These are phyloP conservation scores for Platorchestia sp. DNA, from an alignment of 1,140 invertebrate genomes.

Conservation along the genomic window DNA sequence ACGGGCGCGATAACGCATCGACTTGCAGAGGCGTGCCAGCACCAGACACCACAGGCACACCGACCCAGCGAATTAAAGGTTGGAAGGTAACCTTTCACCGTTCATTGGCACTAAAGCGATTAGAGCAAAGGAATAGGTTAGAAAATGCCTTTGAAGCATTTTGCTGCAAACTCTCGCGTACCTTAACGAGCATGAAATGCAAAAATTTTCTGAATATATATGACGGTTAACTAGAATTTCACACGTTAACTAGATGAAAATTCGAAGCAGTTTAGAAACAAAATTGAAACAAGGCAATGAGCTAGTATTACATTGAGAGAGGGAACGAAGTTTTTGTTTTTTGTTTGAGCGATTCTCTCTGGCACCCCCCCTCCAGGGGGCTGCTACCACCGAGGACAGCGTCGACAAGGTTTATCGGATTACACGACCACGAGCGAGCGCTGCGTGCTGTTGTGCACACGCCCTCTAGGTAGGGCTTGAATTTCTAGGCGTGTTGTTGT, in stretches of 20 bases:
- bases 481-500: slow-evolving; percentile 36
- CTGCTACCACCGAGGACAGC: background rate
- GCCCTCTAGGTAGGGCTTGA: background rate
- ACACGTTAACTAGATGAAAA: background rate
- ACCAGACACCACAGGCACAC: background rate
- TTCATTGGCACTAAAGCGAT: background rate
- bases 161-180: background rate
- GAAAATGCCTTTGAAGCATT: background rate
- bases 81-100: background rate
- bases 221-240: background rate
- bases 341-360: no score
- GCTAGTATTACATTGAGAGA: background rate
- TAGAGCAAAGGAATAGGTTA: background rate
- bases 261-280: background rate
- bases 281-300: background rate
- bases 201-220: background rate
- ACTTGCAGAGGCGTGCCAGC: background rate
- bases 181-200: background rate
- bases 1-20: background rate
- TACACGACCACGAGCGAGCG: slow-evolving; percentile 2
- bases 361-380: background rate
- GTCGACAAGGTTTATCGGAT: slow-evolving; percentile 31
- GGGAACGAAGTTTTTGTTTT: background rate
- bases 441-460: background rate
- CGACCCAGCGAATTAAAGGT: background rate